phyloP scores from a whole-genome alignment of 2,888 invertebrate species.

The Geotrupes spiniger region DNA sequence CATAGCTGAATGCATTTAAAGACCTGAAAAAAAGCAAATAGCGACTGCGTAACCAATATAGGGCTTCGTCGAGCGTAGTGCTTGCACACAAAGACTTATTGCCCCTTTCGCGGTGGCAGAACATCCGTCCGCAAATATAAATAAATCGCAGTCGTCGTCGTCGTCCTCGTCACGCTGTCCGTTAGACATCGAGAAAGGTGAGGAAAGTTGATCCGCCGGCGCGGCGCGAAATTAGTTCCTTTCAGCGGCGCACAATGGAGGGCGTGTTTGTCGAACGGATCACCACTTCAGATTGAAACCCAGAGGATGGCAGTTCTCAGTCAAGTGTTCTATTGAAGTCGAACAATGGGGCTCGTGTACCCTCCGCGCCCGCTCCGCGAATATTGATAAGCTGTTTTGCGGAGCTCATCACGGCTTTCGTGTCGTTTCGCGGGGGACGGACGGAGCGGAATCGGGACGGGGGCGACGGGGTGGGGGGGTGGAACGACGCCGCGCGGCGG shows the following conservation, averaged over 20 bases:
- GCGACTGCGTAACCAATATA: too few species aligned
- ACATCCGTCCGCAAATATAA: conserved; percentile 27
- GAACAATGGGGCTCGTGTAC: conserved; percentile 35
- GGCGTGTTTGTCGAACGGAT: conserved; percentile 36
- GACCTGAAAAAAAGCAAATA: too few species aligned
- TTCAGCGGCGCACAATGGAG: conserved; percentile 30
- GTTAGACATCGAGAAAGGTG: conserved; percentile 26
- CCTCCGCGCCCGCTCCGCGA: conserved; percentile 37
- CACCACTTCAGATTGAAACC: conserved; percentile 38
- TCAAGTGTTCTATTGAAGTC: conserved; percentile 39
- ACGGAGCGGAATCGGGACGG: too few species aligned
- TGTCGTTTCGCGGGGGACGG: conserved; percentile 12
- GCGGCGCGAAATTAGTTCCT: conserved; percentile 39
- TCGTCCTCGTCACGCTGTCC: conserved; percentile 16
- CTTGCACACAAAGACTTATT: conserved; percentile 6
- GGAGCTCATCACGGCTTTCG: conserved; percentile 34
- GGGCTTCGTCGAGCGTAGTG: too few species aligned
- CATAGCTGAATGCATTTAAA: too few species aligned
- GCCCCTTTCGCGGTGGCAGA: conserved; percentile 2
- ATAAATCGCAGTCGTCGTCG: conserved; percentile 22
- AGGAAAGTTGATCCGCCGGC: conserved; percentile 32
- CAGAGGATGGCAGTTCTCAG: conserved; percentile 38
- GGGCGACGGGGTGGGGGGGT: too few species aligned
- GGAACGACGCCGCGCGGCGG: too few species aligned
- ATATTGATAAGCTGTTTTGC: conserved; percentile 43